Percentiles rank a stretch among this genome's conserved stretches.
These are phyloP conservation scores for Chymomyza caudatula DNA, from an alignment of 2,888 invertebrate species.

Conservation along the genomic window DNA sequence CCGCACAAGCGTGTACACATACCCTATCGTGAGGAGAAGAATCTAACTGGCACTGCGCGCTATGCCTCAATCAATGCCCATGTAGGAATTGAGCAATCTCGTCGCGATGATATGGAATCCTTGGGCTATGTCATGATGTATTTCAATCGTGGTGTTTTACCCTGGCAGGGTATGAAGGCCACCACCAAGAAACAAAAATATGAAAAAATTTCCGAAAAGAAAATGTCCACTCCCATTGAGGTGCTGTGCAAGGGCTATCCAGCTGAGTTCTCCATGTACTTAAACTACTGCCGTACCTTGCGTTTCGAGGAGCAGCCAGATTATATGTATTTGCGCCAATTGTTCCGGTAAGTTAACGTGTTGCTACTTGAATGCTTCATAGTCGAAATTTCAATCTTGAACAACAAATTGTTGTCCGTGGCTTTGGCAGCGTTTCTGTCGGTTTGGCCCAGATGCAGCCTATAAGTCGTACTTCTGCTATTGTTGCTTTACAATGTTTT, in stretches of 20 bases:
- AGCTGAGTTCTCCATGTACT: constrained; percentile 99
- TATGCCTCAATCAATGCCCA: constrained; percentile 99
- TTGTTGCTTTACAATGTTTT: too few species aligned
- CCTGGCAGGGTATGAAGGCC: constrained; percentile 98
- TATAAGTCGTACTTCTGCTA: too few species aligned
- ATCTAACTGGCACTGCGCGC: constrained; percentile 94
- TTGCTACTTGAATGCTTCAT: neutral
- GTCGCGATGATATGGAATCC: constrained; percentile 99
- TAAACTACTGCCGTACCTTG: constrained; percentile 98
- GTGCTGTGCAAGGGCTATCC: constrained; percentile 98
- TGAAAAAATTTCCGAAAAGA: constrained; percentile 98
- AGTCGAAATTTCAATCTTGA: neutral
- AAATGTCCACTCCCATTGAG: constrained; percentile 99
- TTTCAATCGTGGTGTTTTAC: constrained; percentile 94
- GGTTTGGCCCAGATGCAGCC: too few species aligned
- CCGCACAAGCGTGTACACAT: constrained; percentile 94
- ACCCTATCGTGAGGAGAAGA: constrained; percentile 96
- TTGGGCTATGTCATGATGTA: constrained; percentile 99
- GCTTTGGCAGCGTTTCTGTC: too few species aligned
- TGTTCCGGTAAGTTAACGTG: constrained; percentile 74
- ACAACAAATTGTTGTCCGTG: too few species aligned
- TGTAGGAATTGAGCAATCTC: constrained; percentile 97
- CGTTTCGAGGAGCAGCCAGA: constrained; percentile 98
- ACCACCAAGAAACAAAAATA: constrained; percentile 99
- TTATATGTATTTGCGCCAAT: constrained; percentile 98